Evolutionary conservation across 2,888 invertebrate species (phyloP), one percentile per base, ranked within the genome.

Genomic region (Cremastobaeus sp.): DNA sequence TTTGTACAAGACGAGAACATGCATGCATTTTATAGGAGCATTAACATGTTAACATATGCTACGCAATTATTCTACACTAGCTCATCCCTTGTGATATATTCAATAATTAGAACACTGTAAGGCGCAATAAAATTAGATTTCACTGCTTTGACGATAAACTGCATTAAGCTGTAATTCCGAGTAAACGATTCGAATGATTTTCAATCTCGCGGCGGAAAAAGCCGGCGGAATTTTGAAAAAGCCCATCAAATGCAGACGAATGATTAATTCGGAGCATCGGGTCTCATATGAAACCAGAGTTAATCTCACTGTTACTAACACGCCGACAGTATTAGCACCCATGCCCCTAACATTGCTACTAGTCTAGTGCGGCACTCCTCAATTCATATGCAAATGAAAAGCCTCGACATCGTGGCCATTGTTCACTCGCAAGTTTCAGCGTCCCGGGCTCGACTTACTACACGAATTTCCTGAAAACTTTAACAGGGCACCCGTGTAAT

Each of bases 381-480:
- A 83, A 87, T 87, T 87, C 86, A 86, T 85, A 87, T 87, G 86
- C 86, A 87, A 86, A 87, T 87, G 83, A 78, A 84, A 84, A 84
- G 84, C 82, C 77, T 77, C 81, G 79, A 80, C 82, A 84, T 81
- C 77, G 75, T 78, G 80, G 80, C 82, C 81, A 86, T 85, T 85
- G 85, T 85, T 85, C 85, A 77, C 78, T 76, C 80, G 70, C 79
- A 77, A 79, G 79, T 81, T 78, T 79, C 81, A 79, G 78, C 83
- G 83, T 85, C 80, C 83, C 79, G 69, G 80, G 79, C 84, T 84
- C 84, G 84, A 86, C 85, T 86, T 85, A 86, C 85, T 86, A 85
- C 82, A 78, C 80, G 85, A 86, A 86, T 86, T 86, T 86, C 86
- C 86, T 83, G 85, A 83, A 86, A 86, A 86, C 83, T 85, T 82